Evolutionary conservation across 2,113 vertebrate species (phyloP).

Genomic region (Hyla sarda): DNA sequence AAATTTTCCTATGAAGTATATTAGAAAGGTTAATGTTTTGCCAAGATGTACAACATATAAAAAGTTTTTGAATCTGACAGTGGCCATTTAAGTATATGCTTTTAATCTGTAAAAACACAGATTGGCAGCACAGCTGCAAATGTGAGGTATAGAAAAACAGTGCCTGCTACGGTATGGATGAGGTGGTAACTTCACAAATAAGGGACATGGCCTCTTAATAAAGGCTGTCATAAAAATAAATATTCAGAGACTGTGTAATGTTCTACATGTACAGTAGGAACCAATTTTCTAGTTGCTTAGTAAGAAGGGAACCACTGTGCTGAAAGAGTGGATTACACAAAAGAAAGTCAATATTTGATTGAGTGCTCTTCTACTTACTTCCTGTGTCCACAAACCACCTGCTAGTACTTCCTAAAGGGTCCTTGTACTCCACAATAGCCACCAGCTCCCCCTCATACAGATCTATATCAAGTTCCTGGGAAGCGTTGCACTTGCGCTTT

Average conservation of each 20-base stretch:
- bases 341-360: conserved; percentile 60
- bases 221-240: conserved; percentile 24
- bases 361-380: conserved; percentile 75
- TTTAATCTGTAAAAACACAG: no score
- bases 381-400: conserved; percentile 96
- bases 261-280: conserved; percentile 10
- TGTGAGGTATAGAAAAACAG: neutral
- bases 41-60: no score
- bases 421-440: conserved; percentile 86
- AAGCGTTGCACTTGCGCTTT: conserved; percentile 94
- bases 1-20: no score
- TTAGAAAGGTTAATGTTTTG: no score
- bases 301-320: conserved; percentile 61
- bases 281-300: conserved; percentile 39
- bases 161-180: neutral
- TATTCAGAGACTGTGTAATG: conserved; percentile 7
- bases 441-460: conserved; percentile 93
- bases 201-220: neutral
- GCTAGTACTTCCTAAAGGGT: conserved; percentile 86
- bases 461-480: conserved; percentile 88
- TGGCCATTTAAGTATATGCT: no score
- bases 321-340: conserved; percentile 60
- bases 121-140: neutral
- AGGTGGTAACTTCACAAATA: neutral
- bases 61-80: no score